phyloP scores from a whole-genome alignment of 2,113 vertebrate genomes.

The Prionailurus bengalensis region DNA sequence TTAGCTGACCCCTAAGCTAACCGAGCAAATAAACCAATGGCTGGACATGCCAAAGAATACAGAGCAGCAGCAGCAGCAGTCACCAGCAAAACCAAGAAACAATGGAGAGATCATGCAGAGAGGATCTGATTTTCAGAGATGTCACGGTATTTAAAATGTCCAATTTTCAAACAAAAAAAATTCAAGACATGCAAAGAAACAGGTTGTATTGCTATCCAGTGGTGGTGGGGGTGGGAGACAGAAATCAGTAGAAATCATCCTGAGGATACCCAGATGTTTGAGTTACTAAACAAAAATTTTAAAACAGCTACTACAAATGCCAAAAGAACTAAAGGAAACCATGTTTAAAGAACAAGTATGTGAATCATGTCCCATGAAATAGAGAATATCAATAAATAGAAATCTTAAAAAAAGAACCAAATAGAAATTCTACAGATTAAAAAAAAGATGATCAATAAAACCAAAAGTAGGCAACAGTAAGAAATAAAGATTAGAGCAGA shows the following conservation, averaged over 20 bases:
- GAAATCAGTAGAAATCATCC: background rate
- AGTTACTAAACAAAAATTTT: slow-evolving; percentile 1
- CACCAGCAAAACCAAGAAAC: background rate
- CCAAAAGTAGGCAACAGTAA: background rate
- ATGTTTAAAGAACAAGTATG: background rate
- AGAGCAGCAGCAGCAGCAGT: background rate
- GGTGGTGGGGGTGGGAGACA: background rate
- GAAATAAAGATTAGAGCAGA: background rate
- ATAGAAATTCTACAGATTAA: background rate
- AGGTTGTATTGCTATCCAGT: background rate
- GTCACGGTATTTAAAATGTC: background rate
- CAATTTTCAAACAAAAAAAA: background rate
- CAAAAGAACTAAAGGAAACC: background rate
- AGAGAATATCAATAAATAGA: background rate
- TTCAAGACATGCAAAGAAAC: background rate
- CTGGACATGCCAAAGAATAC: background rate
- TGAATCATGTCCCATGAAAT: background rate
- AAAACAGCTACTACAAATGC: background rate
- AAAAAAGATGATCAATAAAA: background rate
- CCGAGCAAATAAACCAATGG: background rate
- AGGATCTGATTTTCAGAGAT: background rate
- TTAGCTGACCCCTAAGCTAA: background rate
- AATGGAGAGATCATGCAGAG: background rate
- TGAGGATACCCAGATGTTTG: background rate
- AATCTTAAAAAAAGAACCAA: background rate